Conservation (phyloP, 2,113 vertebrate species). For the Excalfactoria chinensis region DNA sequence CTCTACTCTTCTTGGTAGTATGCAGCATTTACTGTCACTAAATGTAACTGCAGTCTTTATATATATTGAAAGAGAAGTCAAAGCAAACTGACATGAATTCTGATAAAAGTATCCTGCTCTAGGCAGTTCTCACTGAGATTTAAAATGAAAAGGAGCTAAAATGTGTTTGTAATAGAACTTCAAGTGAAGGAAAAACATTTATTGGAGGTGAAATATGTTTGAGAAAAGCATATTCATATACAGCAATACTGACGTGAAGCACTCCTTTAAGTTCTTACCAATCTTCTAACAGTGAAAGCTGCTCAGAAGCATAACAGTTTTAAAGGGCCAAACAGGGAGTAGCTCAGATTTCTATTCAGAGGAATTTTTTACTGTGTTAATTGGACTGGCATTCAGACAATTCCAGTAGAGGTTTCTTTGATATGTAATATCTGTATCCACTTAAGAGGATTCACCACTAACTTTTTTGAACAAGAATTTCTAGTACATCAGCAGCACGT, state of each 20-base stretch:
- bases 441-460: not conserved
- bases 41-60: not conserved
- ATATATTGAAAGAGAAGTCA: not conserved
- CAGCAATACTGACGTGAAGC: not conserved
- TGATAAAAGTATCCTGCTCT: not conserved
- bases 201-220: not conserved
- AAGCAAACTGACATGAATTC: not conserved
- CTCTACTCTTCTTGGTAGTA: constrained; percentile 95
- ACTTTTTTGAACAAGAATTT: not conserved
- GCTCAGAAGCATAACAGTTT: not conserved
- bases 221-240: not conserved
- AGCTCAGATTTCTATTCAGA: not conserved
- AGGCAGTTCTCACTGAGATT: not conserved
- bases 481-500: not conserved
- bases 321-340: not conserved
- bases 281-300: not conserved
- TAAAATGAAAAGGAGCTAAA: constrained; percentile 5
- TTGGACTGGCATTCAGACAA: not conserved
- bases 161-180: not conserved
- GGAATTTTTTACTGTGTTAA: not conserved
- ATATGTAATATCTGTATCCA: not conserved
- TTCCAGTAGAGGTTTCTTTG: not conserved
- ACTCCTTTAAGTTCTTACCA: not conserved
- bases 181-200: not conserved
- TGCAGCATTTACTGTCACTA: not conserved